phyloP scores from a whole-genome alignment of 2,113 vertebrate genomes.

The Macroglossus sobrinus region DNA sequence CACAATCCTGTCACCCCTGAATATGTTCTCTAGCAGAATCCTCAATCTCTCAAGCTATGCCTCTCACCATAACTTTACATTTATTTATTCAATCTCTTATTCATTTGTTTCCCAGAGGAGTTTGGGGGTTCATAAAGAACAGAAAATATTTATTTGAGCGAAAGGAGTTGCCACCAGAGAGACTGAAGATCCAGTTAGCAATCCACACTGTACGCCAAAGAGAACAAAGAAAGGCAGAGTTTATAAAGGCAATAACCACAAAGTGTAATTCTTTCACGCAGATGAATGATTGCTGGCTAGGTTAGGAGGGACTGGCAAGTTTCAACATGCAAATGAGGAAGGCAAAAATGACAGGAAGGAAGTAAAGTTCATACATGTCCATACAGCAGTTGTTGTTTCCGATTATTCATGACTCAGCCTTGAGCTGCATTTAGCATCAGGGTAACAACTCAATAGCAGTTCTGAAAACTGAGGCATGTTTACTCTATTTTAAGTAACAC shows the following conservation, averaged over 20 bases:
- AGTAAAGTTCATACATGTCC: neutral
- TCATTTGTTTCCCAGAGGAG: neutral
- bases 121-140: neutral
- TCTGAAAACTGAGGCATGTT: neutral
- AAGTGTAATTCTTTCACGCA: neutral
- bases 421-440: neutral
- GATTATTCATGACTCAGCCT: neutral
- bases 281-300: neutral
- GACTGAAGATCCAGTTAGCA: no score
- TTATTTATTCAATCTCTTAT: neutral
- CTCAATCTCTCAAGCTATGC: neutral
- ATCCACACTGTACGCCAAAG: no score
- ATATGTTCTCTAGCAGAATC: neutral
- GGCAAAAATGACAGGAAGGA: neutral
- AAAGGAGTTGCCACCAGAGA: neutral
- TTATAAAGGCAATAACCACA: neutral
- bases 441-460: neutral
- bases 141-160: neutral
- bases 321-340: neutral
- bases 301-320: neutral
- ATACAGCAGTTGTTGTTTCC: neutral
- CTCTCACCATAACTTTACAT: neutral
- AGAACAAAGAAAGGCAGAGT: neutral
- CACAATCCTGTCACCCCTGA: neutral
- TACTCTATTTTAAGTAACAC: no score